Evolutionary conservation across 1,140 invertebrate species (phyloP).

Genomic region (Bombus waltoni): DNA sequence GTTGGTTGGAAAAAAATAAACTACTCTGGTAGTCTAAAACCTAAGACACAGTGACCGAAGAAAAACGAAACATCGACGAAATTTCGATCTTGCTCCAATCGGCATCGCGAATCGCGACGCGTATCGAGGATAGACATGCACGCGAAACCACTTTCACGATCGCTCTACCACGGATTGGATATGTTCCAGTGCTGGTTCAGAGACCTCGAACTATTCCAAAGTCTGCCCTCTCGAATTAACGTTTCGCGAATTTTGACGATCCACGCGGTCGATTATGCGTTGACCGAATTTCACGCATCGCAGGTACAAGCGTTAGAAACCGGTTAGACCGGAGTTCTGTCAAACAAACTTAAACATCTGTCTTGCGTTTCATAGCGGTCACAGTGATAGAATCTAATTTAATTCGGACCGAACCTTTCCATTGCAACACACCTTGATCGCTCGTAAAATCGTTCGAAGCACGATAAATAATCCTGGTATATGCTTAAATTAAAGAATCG

Average conservation of each 20-base stretch:
- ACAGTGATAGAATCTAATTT: neutral
- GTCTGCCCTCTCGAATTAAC: neutral
- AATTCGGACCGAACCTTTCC: neutral
- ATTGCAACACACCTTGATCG: neutral
- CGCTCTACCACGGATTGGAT: slow-evolving; percentile 44
- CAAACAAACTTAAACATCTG: neutral
- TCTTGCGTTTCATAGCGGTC: neutral
- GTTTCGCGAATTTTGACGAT: neutral
- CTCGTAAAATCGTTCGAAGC: neutral
- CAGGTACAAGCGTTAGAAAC: neutral
- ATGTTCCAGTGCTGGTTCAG: slow-evolving; percentile 47
- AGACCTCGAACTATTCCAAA: slow-evolving; percentile 3
- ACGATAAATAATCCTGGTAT: neutral
- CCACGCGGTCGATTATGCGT: neutral
- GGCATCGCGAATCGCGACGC: neutral
- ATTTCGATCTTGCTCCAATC: slow-evolving; percentile 4
- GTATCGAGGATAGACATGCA: slow-evolving; percentile 36
- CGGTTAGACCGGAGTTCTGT: neutral
- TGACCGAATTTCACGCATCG: neutral
- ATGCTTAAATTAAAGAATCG: neutral
- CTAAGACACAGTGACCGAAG: too few relatives aligned
- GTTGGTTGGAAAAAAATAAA: too few relatives aligned
- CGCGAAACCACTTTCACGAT: slow-evolving; percentile 54
- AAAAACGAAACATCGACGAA: neutral
- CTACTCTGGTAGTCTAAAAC: too few relatives aligned